Evolutionary conservation across 2,113 vertebrate species (phyloP).

Genomic region (Camelus dromedarius): DNA sequence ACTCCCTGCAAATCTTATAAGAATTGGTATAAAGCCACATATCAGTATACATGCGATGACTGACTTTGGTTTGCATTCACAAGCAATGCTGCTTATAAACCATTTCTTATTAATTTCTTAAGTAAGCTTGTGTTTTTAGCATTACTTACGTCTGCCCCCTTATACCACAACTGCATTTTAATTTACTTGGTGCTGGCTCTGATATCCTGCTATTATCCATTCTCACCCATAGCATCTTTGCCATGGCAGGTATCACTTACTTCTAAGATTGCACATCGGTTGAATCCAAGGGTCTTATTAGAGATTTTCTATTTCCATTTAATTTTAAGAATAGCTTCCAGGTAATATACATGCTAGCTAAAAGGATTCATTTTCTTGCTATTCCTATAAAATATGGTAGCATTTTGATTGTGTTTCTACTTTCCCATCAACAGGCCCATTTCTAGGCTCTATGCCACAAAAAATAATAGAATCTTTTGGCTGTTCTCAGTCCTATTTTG

Average conservation of each 20-base stretch:
- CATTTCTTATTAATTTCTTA: conserved; percentile 9
- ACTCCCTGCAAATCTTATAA: neutral
- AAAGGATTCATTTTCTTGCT: neutral
- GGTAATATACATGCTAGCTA: neutral
- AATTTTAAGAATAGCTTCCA: conserved; percentile 43
- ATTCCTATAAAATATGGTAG: neutral
- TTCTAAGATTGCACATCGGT: neutral
- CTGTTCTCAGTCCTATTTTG: neutral
- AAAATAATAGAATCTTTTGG: conserved; percentile 14
- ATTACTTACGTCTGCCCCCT: neutral
- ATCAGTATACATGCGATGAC: neutral
- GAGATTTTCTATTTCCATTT: conserved; percentile 9
- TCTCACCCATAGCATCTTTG: neutral
- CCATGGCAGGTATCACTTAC: neutral
- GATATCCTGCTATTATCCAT: neutral
- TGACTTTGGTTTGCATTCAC: neutral
- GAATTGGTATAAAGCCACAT: neutral
- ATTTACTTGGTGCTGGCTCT: neutral
- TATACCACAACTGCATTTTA: neutral
- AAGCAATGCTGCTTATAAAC: neutral
- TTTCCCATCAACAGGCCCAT: neutral
- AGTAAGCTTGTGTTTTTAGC: neutral
- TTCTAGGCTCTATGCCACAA: neutral
- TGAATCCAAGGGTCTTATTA: neutral
- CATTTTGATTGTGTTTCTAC: neutral